phyloP scores from a whole-genome alignment of 2,113 vertebrate genomes.

The Tamias sibiricus region DNA sequence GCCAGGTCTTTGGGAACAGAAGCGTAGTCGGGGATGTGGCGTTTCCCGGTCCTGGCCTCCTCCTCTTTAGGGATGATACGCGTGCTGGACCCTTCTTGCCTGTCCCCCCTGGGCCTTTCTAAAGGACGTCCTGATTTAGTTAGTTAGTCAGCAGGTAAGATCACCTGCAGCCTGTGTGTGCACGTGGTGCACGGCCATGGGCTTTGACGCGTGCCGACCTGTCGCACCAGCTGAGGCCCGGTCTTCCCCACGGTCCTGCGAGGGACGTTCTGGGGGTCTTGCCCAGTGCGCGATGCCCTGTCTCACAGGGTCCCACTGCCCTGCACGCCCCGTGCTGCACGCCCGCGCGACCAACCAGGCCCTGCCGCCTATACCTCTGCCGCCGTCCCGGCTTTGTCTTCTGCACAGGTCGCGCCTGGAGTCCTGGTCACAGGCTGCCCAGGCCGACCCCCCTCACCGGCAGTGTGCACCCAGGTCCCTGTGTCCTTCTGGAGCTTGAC shows the following conservation, averaged over 20 bases:
- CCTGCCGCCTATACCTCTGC: not conserved
- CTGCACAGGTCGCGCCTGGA: too few species aligned
- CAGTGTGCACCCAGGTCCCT: rapidly evolving
- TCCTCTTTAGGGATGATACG: too few species aligned
- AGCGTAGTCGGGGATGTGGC: too few species aligned
- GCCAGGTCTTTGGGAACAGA: too few species aligned
- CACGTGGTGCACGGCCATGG: too few species aligned
- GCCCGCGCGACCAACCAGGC: too few species aligned
- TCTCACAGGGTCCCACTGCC: not conserved
- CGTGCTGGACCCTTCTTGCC: too few species aligned
- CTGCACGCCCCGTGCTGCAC: too few species aligned
- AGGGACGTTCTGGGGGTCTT: rapidly evolving
- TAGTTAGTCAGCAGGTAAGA: not conserved
- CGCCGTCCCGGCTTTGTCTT: rapidly evolving
- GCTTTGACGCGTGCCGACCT: too few species aligned
- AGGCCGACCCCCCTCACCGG: rapidly evolving
- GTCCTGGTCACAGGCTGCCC: too few species aligned
- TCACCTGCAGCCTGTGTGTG: too few species aligned
- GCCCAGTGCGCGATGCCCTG: not conserved
- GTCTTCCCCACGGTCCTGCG: rapidly evolving
- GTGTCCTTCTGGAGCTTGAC: rapidly evolving
- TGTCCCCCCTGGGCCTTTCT: not conserved
- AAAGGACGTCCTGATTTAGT: not conserved
- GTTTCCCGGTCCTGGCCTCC: too few species aligned
- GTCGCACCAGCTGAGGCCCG: rapidly evolving